A percentile compares a stretch with the other conserved stretches of the same genome.
Evolutionary conservation across 2,888 invertebrate genomes (phyloP).

Genomic region (Ethmia dodecea): DNA sequence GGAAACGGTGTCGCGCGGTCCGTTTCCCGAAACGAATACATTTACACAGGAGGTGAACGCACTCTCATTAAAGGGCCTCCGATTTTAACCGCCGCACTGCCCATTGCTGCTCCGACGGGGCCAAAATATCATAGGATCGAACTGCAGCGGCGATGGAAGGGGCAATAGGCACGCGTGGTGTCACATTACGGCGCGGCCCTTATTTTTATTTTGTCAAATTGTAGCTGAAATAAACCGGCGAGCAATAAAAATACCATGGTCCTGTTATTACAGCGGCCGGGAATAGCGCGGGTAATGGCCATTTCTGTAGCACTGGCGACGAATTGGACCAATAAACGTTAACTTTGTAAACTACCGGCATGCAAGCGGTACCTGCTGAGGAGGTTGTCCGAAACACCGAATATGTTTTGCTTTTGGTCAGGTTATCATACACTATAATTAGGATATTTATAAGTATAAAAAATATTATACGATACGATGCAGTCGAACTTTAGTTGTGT

Average conservation of each 20-base stretch:
- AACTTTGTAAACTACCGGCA: too few relatives aligned
- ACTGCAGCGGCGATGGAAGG: slow-evolving; percentile 26
- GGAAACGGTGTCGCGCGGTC: slow-evolving; percentile 54
- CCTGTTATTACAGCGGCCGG: slow-evolving; percentile 64
- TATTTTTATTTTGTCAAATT: slow-evolving; percentile 77
- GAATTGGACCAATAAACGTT: too few relatives aligned
- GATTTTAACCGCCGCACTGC: slow-evolving; percentile 33
- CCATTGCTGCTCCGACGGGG: slow-evolving; percentile 30
- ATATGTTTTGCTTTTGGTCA: too few relatives aligned
- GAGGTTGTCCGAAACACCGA: too few relatives aligned
- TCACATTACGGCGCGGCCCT: slow-evolving; percentile 50
- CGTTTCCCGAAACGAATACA: slow-evolving; percentile 58
- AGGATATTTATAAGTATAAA: too few relatives aligned
- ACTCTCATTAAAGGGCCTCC: slow-evolving; percentile 70
- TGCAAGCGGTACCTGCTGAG: too few relatives aligned
- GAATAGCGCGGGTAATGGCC: too few relatives aligned
- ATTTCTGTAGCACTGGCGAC: too few relatives aligned
- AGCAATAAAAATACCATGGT: slow-evolving; percentile 75
- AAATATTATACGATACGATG: too few relatives aligned
- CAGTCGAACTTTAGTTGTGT: too few relatives aligned
- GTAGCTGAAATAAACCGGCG: slow-evolving; percentile 74
- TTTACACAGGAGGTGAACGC: slow-evolving; percentile 62
- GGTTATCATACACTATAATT: too few relatives aligned
- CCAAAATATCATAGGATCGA: too few relatives aligned
- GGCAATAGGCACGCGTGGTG: slow-evolving; percentile 29